Percentiles rank a stretch among this genome's conserved stretches.
phyloP scores from a whole-genome alignment of 2,113 vertebrate species.

The Microtus oregoni region DNA sequence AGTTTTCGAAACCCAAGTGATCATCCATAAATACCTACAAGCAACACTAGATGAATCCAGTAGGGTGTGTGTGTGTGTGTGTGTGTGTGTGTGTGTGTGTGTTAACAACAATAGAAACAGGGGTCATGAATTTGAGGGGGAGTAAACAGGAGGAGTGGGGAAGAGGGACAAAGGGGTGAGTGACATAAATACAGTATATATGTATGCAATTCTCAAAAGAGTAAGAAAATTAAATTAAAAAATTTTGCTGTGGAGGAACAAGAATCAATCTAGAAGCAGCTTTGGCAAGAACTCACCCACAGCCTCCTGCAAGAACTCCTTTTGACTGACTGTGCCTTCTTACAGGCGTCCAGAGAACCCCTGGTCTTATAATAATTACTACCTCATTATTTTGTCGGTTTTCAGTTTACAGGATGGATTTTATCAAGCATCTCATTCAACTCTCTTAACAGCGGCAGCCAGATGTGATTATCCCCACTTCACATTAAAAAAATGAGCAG shows the following conservation, averaged over 20 bases:
- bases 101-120: not conserved
- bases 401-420: not conserved
- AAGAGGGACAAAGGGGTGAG: not conserved
- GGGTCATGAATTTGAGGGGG: not conserved
- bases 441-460: slow-evolving; percentile 30
- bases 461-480: slow-evolving; percentile 43
- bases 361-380: not conserved
- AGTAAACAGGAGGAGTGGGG: not conserved
- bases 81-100: not conserved
- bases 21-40: not conserved
- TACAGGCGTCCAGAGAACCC: not conserved
- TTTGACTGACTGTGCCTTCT: not conserved
- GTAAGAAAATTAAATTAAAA: not conserved
- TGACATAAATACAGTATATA: not conserved
- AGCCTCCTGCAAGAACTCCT: not conserved
- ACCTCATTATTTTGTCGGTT: slow-evolving; percentile 10
- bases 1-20: not conserved
- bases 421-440: slow-evolving; percentile 40
- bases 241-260: not conserved
- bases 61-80: not conserved
- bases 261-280: not conserved
- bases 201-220: not conserved
- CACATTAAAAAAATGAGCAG: slow-evolving; percentile 60
- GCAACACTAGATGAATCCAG: not conserved
- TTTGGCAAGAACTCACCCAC: not conserved